phyloP scores from a whole-genome alignment of 2,888 invertebrate genomes.

The Drosophila emarginata region DNA sequence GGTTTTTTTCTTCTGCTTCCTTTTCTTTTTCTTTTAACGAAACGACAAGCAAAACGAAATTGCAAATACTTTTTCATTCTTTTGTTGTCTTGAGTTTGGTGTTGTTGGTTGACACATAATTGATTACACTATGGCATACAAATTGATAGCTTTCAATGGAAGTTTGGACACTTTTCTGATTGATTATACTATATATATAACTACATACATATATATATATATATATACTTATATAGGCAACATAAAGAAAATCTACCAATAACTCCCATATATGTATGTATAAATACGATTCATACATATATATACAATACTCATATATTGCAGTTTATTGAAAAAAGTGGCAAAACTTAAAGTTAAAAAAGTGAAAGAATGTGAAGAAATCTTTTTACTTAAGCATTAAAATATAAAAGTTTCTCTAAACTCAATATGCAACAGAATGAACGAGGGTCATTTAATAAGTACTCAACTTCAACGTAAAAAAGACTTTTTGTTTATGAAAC shows the following conservation, averaged over 20 bases:
- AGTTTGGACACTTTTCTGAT: conserved; percentile 37
- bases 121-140: conserved; percentile 36
- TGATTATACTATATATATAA: conserved; percentile 24
- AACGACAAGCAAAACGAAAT: conserved; percentile 12
- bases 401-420: too few relatives aligned
- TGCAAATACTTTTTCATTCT: conserved; percentile 50
- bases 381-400: neutral
- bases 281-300: too few relatives aligned
- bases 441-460: too few relatives aligned
- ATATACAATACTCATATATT: too few relatives aligned
- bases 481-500: too few relatives aligned
- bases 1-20: neutral
- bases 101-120: conserved; percentile 34
- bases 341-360: neutral
- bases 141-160: conserved; percentile 31
- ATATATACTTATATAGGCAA: neutral
- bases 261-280: neutral
- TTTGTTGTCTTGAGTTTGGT: conserved; percentile 39
- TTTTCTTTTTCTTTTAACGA: neutral
- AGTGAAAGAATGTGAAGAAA: neutral
- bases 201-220: neutral
- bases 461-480: too few relatives aligned
- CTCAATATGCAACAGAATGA: too few relatives aligned
- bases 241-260: neutral
- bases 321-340: neutral